Percentiles rank a stretch among this genome's conserved stretches.
Conservation (phyloP, 2,797 vertebrate genomes). For the Fistularia tabacaria region DNA sequence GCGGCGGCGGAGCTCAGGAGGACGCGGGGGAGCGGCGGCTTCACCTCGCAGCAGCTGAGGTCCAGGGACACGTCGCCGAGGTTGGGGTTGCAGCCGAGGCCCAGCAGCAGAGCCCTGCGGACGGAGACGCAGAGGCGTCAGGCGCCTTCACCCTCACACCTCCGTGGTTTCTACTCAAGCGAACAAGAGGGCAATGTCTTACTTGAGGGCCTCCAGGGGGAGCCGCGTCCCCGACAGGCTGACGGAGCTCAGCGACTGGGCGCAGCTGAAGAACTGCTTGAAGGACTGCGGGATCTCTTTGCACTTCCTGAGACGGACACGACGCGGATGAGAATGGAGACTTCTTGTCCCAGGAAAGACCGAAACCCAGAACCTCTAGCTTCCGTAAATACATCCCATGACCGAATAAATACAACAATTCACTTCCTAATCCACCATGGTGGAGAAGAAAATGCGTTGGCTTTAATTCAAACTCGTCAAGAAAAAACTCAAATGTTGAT, state of each 20-base stretch:
- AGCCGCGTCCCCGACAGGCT: conserved; percentile 89
- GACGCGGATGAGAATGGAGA: background rate
- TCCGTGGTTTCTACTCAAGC: background rate
- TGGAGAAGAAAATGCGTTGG: too few relatives aligned
- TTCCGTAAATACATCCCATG: too few relatives aligned
- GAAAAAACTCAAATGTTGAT: background rate
- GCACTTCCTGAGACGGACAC: conserved; percentile 77
- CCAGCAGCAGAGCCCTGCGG: conserved; percentile 86
- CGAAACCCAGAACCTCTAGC: too few relatives aligned
- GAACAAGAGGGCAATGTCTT: conserved; percentile 45
- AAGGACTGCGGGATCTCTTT: conserved; percentile 88
- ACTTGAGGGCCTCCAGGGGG: conserved; percentile 91
- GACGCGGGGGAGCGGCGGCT: background rate
- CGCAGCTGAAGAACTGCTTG: conserved; percentile 92
- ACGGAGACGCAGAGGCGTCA: conserved; percentile 8
- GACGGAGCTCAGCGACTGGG: conserved; percentile 83
- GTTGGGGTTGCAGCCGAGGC: conserved; percentile 91
- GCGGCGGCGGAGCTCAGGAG: too few relatives aligned
- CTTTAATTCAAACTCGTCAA: too few relatives aligned
- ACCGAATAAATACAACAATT: too few relatives aligned
- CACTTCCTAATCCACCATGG: too few relatives aligned
- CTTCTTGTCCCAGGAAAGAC: background rate
- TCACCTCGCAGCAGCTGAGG: conserved; percentile 95
- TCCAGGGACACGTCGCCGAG: conserved; percentile 91
- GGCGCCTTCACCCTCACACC: too few relatives aligned